Percentiles rank a stretch among this genome's conserved stretches.
These are phyloP conservation scores for Pterocles gutturalis DNA, from an alignment of 2,113 vertebrate genomes.

Conservation along the genomic window DNA sequence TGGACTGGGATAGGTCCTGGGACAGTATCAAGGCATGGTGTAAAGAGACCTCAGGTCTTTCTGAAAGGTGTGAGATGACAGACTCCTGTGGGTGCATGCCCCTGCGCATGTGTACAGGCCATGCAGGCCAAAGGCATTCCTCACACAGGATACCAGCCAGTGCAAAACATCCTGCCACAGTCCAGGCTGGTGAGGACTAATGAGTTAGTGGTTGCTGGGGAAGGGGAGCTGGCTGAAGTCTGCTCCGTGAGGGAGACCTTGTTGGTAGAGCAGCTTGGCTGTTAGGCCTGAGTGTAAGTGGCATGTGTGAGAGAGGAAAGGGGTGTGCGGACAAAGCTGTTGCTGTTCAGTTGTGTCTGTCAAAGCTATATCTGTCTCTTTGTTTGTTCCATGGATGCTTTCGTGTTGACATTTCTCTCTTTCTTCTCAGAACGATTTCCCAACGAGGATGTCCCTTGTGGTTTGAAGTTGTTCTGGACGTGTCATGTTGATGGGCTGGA, in stretches of 20 bases:
- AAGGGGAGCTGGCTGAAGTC: background rate
- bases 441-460: conserved; percentile 86
- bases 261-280: background rate
- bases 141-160: background rate
- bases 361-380: background rate
- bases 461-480: conserved; percentile 76
- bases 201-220: background rate
- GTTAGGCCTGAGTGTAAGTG: background rate
- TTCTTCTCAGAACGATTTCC: conserved; percentile 80
- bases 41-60: background rate
- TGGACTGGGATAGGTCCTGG: background rate
- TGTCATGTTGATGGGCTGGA: conserved; percentile 39
- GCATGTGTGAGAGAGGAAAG: background rate
- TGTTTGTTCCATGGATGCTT: background rate
- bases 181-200: background rate
- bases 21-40: background rate
- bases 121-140: background rate
- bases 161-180: background rate
- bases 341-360: background rate
- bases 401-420: conserved; percentile 50
- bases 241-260: background rate
- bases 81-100: background rate
- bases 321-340: background rate
- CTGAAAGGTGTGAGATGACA: background rate
- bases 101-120: accelerated